Evolutionary conservation across 2,113 vertebrate species (phyloP), one percentile per base, ranked within the genome.

Genomic region (Scalopus aquaticus): DNA sequence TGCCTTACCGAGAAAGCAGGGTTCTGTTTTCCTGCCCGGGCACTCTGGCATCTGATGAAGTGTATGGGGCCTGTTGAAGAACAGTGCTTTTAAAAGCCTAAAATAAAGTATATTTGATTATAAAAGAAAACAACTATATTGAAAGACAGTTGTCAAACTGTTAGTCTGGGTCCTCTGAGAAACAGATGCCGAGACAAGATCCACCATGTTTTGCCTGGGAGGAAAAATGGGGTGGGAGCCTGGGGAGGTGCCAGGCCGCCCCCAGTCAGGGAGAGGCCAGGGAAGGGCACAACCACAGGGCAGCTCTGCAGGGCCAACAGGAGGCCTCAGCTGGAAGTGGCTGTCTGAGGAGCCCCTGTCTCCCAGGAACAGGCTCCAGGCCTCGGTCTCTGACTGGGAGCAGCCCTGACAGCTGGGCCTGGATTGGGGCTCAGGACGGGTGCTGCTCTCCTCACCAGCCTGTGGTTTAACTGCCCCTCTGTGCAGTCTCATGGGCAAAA

Each of bases 61-160:
- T 13, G 35, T 5, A 3, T 22, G 37, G n/a, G 39, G 54, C 44
- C 30, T n/a, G 19, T 62, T 65, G 67, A 51, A 58, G n/a, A 69
- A 32, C 2, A 51, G 28, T 20, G 46, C 37, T 30, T 82, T 65
- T 67, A 32, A 78, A 82, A 87, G 35, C 39, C n/a, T 30, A 65
- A 62, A 44, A 44, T 60, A 62, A 39, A 70, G 35, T 19, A 32
- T 9, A 51, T 88, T 80, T 70, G 35, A 83, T 65, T 91, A 39
- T 46, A 39, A 90, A 93, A 60, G 20, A 84, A 92, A 80, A 44
- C 64, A 92, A 44, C 44, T 74, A 12, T 88, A 58, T 51, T 72
- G 65, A 88, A 93, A 90, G 70, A 39, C 46, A 83, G 60, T 74
- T 49, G 69, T 72, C 56, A 67, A 49, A 54, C 46, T 17, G 64